Evolutionary conservation across 2,113 vertebrate genomes (phyloP).

Genomic region (Acanthisitta chloris): DNA sequence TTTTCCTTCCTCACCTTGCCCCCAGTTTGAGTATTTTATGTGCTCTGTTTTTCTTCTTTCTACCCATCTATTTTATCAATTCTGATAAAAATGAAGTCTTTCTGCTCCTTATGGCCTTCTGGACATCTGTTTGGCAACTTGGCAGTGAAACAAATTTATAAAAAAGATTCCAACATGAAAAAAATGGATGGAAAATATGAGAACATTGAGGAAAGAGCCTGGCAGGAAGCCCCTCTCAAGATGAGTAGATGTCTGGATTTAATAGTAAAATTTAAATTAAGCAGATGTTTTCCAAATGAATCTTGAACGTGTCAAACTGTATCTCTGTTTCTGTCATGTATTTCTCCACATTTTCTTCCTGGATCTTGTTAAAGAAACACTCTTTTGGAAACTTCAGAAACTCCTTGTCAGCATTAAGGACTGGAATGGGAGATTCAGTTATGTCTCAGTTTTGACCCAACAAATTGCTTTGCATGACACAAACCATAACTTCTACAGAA

Average conservation of each 20-base stretch:
- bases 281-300: not conserved
- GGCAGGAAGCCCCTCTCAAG: not conserved
- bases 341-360: not conserved
- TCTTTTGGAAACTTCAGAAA: not conserved
- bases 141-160: not conserved
- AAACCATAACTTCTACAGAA: not conserved
- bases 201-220: not conserved
- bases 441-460: not conserved
- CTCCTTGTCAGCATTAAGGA: conserved; percentile 28
- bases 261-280: conserved; percentile 16
- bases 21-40: not conserved
- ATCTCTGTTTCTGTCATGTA: not conserved
- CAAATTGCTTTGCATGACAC: not conserved
- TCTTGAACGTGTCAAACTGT: not conserved
- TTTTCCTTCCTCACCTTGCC: not conserved
- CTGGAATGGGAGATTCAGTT: not conserved
- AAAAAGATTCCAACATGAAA: not conserved
- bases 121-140: not conserved
- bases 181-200: not conserved
- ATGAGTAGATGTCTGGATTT: conserved; percentile 14
- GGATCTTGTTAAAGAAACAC: not conserved
- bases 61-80: not conserved
- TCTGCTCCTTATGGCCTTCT: not conserved
- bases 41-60: not conserved
- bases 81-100: not conserved